Conservation (phyloP, 2,888 invertebrate genomes). For the Hetaerina titia region DNA sequence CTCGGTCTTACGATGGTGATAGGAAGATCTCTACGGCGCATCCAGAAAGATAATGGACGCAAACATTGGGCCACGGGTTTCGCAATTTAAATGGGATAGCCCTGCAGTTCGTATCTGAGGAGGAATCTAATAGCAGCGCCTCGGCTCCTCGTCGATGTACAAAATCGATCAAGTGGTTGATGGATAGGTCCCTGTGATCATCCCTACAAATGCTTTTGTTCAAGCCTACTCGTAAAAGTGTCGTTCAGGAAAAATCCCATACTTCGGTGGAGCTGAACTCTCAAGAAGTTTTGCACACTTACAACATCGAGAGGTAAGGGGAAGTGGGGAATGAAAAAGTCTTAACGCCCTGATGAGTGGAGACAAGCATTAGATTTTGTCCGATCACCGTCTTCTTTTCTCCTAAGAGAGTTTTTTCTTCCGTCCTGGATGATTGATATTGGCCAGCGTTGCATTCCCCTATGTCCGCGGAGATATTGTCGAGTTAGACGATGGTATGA, state of each 20-base stretch:
- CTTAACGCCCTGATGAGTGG: too few relatives aligned
- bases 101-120: not conserved
- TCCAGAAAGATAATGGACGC: conserved; percentile 42
- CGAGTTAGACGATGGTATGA: too few relatives aligned
- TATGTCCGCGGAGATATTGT: too few relatives aligned
- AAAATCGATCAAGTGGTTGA: not conserved
- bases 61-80: conserved; percentile 41
- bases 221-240: not conserved
- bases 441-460: too few relatives aligned
- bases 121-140: not conserved
- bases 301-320: conserved; percentile 39
- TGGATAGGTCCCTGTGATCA: not conserved
- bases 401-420: too few relatives aligned
- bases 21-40: not conserved
- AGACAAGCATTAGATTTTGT: too few relatives aligned
- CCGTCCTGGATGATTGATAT: too few relatives aligned
- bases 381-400: too few relatives aligned
- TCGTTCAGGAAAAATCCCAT: not conserved
- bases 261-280: not conserved
- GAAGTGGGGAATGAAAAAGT: not conserved
- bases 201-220: not conserved
- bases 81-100: conserved; percentile 36
- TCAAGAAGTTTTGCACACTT: not conserved
- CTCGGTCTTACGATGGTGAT: not conserved
- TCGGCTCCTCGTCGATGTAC: not conserved